Evolutionary conservation across 2,797 vertebrate genomes (phyloP).

Genomic region (Telmatherina bonti): DNA sequence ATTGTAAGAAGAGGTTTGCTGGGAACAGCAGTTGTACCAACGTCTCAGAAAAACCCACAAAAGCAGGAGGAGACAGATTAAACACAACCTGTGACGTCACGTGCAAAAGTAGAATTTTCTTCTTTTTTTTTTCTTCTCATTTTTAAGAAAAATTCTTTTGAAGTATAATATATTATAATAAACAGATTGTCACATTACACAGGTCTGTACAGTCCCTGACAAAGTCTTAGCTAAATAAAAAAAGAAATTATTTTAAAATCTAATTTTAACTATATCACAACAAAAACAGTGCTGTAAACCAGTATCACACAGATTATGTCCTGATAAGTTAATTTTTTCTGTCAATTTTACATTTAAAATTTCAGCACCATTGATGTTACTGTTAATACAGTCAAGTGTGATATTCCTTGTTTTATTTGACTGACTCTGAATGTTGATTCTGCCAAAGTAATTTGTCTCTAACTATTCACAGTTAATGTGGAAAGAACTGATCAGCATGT

Average conservation of each 20-base stretch:
- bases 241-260: too few relatives aligned
- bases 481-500: slow-evolving; percentile 6
- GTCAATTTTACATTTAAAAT: background rate
- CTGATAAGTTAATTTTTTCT: background rate
- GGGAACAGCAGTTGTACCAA: slow-evolving; percentile 78
- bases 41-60: slow-evolving; percentile 47
- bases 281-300: background rate
- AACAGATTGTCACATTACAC: too few relatives aligned
- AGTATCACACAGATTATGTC: background rate
- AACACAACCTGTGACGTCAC: slow-evolving; percentile 36
- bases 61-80: slow-evolving; percentile 73
- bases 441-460: background rate
- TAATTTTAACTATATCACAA: background rate
- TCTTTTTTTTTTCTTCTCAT: background rate
- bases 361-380: background rate
- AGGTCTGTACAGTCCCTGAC: too few relatives aligned
- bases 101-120: background rate
- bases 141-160: background rate
- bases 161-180: background rate
- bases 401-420: background rate
- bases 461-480: slow-evolving; percentile 21
- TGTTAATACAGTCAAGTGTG: background rate
- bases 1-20: slow-evolving; percentile 86
- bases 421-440: background rate
- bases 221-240: too few relatives aligned